Conservation (phyloP, 2,888 invertebrate species). For the Vandiemenella viatica region DNA sequence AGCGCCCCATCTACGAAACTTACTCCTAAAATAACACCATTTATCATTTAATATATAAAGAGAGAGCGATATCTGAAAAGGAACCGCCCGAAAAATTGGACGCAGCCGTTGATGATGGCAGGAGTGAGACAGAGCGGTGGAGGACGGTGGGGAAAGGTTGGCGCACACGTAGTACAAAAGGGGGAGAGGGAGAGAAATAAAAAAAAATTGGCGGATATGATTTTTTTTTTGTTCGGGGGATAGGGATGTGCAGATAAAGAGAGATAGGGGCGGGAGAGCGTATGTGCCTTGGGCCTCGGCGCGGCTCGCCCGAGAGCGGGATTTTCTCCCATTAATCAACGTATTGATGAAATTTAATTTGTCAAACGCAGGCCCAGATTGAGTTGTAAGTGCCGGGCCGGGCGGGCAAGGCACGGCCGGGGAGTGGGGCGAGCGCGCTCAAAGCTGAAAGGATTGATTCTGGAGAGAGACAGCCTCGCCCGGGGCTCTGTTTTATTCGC, state of each 20-base stretch:
- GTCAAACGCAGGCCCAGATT: constrained; percentile 17
- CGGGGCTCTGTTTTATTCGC: no score
- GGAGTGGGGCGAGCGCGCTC: no score
- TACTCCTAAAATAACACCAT: constrained; percentile 11
- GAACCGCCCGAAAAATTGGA: constrained; percentile 6
- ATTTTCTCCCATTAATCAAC: constrained; percentile 16
- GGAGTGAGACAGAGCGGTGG: no score
- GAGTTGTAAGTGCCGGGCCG: constrained; percentile 8
- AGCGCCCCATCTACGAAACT: no score
- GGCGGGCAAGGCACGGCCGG: no score
- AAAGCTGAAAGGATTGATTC: background rate
- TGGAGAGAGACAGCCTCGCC: background rate
- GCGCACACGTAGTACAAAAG: no score
- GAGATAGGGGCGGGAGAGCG: background rate
- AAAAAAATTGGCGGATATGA: background rate
- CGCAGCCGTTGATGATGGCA: no score
- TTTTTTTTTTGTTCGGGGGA: background rate
- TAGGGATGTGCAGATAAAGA: background rate
- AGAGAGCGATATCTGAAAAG: constrained; percentile 10
- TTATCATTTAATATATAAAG: constrained; percentile 12
- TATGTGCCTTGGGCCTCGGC: background rate
- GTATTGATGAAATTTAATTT: constrained; percentile 18
- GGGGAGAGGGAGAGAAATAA: background rate
- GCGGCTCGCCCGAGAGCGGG: background rate
- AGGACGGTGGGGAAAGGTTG: background rate